phyloP scores from a whole-genome alignment of 2,797 vertebrate genomes.

The Otolemur crassicaudatus region DNA sequence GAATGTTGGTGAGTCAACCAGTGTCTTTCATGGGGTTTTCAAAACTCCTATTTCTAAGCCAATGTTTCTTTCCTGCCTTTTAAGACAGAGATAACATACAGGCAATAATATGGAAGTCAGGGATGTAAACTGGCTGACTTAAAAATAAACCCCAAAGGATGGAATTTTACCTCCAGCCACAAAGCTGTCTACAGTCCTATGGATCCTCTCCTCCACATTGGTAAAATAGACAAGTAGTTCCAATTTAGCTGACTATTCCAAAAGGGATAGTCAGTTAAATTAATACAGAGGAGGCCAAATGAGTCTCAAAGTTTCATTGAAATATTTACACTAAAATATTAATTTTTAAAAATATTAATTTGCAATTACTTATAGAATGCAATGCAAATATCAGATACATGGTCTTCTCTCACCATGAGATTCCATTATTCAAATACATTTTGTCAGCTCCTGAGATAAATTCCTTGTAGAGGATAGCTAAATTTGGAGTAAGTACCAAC shows the following conservation, averaged over 20 bases:
- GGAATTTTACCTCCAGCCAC: background rate
- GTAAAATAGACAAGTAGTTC: background rate
- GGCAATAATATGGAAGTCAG: background rate
- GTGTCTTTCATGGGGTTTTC: background rate
- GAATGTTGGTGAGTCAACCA: background rate
- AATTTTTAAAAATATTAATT: slow-evolving; percentile 6
- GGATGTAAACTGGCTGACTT: background rate
- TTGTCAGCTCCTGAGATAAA: background rate
- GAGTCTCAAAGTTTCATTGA: slow-evolving; percentile 21
- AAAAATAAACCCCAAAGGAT: background rate
- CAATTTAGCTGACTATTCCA: background rate
- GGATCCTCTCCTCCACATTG: background rate
- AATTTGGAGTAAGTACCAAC: background rate
- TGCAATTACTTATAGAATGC: background rate
- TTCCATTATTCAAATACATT: background rate
- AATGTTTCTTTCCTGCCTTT: slow-evolving; percentile 17
- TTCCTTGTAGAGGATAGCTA: slow-evolving; percentile 23
- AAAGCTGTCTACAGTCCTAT: background rate
- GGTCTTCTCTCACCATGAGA: background rate
- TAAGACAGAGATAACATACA: background rate
- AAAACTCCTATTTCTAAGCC: background rate
- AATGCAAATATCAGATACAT: background rate
- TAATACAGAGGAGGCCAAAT: background rate
- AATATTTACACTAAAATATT: slow-evolving; percentile 16
- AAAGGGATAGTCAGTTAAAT: background rate